Evolutionary conservation across 2,888 invertebrate genomes (phyloP).

Genomic region (Phaedon cochleariae): DNA sequence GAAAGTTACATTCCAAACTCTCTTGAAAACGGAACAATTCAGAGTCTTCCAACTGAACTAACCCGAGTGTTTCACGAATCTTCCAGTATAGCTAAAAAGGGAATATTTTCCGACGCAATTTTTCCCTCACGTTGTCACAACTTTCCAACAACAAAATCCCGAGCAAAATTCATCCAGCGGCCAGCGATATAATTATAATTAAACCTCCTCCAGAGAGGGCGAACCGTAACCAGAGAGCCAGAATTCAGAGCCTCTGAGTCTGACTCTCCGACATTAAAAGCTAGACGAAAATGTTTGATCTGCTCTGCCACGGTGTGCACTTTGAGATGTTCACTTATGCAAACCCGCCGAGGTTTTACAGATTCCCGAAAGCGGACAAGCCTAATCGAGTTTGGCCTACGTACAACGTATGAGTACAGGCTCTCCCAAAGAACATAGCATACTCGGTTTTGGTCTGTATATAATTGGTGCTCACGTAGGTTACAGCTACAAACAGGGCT

Average conservation of each 20-base stretch:
- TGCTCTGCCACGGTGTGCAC: slow-evolving; percentile 28
- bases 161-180: neutral
- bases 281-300: slow-evolving; percentile 41
- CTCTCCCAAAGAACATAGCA: neutral
- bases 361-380: slow-evolving; percentile 46
- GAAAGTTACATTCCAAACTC: too few relatives aligned
- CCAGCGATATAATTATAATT: slow-evolving; percentile 22
- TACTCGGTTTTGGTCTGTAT: too few relatives aligned
- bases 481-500: too few relatives aligned
- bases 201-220: slow-evolving; percentile 30
- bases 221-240: too few relatives aligned
- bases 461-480: too few relatives aligned
- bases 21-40: too few relatives aligned
- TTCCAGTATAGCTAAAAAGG: too few relatives aligned
- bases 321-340: slow-evolving; percentile 48
- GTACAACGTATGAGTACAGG: neutral
- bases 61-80: too few relatives aligned
- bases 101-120: neutral
- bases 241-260: too few relatives aligned
- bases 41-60: too few relatives aligned
- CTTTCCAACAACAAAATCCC: neutral
- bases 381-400: slow-evolving; percentile 49
- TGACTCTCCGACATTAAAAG: slow-evolving; percentile 31
- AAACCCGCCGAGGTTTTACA: slow-evolving; percentile 53
- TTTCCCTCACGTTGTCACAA: neutral